phyloP scores from a whole-genome alignment of 2,797 vertebrate genomes.

The Gephyroberyx darwinii region DNA sequence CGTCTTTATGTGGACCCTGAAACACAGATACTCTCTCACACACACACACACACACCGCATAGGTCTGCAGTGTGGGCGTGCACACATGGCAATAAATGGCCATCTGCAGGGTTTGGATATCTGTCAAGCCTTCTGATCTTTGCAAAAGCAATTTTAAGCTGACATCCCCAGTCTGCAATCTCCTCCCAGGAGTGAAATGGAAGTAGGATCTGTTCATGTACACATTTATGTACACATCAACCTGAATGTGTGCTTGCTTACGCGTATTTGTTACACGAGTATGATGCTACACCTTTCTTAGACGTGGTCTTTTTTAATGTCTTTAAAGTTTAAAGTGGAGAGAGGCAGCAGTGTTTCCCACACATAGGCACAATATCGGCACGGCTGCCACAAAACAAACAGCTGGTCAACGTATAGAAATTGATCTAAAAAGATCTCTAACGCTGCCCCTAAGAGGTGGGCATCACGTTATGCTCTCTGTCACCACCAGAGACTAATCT shows the following conservation, averaged over 20 bases:
- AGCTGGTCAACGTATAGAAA: no score
- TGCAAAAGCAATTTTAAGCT: conserved; percentile 55
- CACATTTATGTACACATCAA: no score
- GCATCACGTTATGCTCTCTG: no score
- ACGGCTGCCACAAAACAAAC: no score
- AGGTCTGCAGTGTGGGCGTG: conserved; percentile 10
- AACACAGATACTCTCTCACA: conserved; percentile 16
- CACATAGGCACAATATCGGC: no score
- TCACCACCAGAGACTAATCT: no score
- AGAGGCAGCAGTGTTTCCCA: no score
- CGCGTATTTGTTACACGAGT: neutral
- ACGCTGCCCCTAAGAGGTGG: no score
- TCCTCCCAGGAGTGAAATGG: no score
- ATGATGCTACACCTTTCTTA: neutral
- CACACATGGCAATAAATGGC: conserved; percentile 44
- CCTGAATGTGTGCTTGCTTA: neutral
- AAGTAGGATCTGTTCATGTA: neutral
- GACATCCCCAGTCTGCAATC: conserved; percentile 40
- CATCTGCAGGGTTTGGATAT: conserved; percentile 40
- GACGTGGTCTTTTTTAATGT: neutral
- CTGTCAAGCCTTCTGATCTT: conserved; percentile 46
- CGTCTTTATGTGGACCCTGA: conserved; percentile 11
- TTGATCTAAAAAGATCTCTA: no score
- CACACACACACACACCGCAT: neutral
- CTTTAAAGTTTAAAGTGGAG: no score